These are phyloP conservation scores for Uria lomvia DNA, from an alignment of 2,113 vertebrate species.

Conservation along the genomic window DNA sequence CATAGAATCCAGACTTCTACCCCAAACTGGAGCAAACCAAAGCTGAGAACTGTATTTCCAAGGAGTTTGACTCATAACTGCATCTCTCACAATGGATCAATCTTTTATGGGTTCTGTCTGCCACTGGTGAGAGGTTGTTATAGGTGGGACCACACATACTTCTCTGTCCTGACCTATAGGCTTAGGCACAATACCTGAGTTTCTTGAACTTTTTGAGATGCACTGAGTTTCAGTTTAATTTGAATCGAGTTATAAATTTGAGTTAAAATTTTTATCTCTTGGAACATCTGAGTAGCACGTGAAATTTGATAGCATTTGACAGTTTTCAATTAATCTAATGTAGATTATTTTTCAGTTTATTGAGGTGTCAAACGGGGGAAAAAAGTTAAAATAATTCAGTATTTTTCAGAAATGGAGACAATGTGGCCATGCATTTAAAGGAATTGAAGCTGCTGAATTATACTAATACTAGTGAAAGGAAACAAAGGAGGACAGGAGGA, in stretches of 20 bases:
- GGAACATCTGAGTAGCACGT: neutral
- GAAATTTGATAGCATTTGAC: neutral
- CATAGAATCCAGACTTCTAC: neutral
- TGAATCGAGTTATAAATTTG: neutral
- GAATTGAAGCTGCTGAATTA: neutral
- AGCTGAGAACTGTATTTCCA: neutral
- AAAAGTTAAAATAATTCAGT: neutral
- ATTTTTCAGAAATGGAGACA: neutral
- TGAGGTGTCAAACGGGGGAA: neutral
- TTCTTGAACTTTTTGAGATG: neutral
- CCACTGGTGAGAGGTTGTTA: accelerated
- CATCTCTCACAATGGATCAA: accelerated
- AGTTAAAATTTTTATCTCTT: neutral
- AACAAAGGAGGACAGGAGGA: neutral
- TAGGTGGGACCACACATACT: neutral
- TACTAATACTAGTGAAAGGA: neutral
- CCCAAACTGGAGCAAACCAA: neutral
- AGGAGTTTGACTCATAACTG: neutral
- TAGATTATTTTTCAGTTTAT: neutral
- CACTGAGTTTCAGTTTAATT: neutral
- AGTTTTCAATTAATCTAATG: neutral
- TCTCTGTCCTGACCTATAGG: neutral
- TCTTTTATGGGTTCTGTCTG: neutral
- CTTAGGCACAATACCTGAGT: neutral
- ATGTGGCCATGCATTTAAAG: neutral